These are phyloP conservation scores for Cacoxenus indagator DNA, from an alignment of 2,888 invertebrate species.

Conservation along the genomic window DNA sequence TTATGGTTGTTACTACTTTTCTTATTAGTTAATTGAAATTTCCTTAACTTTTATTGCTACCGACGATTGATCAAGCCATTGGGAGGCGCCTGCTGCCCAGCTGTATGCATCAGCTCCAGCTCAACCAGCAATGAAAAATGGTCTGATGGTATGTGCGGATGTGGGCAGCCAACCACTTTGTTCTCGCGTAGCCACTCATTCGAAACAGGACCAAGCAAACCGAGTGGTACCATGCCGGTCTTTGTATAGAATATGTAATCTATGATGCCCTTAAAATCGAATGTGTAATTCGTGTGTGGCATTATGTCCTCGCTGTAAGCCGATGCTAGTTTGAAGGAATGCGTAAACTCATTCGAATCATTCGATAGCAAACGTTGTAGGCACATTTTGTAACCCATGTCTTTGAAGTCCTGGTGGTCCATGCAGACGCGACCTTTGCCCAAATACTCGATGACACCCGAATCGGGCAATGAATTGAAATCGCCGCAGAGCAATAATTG, in stretches of 20 bases:
- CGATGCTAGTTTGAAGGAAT: conserved; percentile 95
- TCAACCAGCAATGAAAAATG: conserved; percentile 94
- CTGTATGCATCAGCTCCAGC: conserved; percentile 87
- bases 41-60: conserved; percentile 76
- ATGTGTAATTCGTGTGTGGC: conserved; percentile 99
- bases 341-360: conserved; percentile 92
- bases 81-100: conserved; percentile 77
- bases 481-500: conserved; percentile 97
- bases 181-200: conserved; percentile 94
- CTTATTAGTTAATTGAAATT: conserved; percentile 33
- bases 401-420: conserved; percentile 97
- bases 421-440: conserved; percentile 90
- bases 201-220: conserved; percentile 94
- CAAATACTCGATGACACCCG: conserved; percentile 97
- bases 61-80: conserved; percentile 88
- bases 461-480: conserved; percentile 98
- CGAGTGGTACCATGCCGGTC: conserved; percentile 94
- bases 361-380: conserved; percentile 90
- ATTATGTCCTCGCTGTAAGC: conserved; percentile 96
- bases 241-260: conserved; percentile 99
- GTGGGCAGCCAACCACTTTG: conserved; percentile 97
- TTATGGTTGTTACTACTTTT: conserved; percentile 32
- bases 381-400: conserved; percentile 91
- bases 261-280: conserved; percentile 99
- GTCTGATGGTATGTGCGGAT: conserved; percentile 97